Evolutionary conservation across 2,888 invertebrate genomes (phyloP), one percentile per base, ranked within the genome.

Genomic region (Cephus nigrinus): DNA sequence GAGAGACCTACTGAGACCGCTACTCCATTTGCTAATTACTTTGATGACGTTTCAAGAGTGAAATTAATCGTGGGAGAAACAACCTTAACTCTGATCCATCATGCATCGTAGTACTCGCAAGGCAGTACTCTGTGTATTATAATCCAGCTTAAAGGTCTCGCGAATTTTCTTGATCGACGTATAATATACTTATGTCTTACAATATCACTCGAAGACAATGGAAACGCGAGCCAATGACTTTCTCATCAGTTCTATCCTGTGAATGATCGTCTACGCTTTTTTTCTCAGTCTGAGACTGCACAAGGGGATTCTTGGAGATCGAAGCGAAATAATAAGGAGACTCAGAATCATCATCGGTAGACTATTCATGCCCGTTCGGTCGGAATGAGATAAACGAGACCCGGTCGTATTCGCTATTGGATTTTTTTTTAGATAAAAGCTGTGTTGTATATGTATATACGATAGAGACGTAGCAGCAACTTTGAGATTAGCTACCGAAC

Each of bases 11-110:
- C 55, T 71, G 71, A 81, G 80, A 76, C 79, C 81, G 79, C 83
- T 78, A 79, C 80, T 82, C 82, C 84, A 82, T 85, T 85, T 84
- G 80, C 83, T 86, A 85, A 86, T 85, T 86, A 85, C 80, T 82
- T 79, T 83, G 84, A 86, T 83, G 86, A 85, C 82, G 81, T 83
- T 84, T 81, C 78, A 80, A 85, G 83, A 78, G 77, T 79, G 78
- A 82, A 82, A 84, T 84, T 83, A 82, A 84, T 82, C 84, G 79
- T 78, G 81, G 81, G 80, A 82, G 78, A 80, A 83, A 83, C 79
- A 79, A 68, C 78, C 68, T 32, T 23, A 31, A 72, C 68, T 73
- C 72, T 74, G 68, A 73, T 31, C 9, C 55, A 2, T 55, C 55
- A 15, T 55, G 15, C 23, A 55, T 55, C 55, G 55, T 55, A 23